Percentiles rank a stretch among this genome's conserved stretches.
Evolutionary conservation across 2,797 vertebrate genomes (phyloP).

Genomic region (Sebastes cheni): DNA sequence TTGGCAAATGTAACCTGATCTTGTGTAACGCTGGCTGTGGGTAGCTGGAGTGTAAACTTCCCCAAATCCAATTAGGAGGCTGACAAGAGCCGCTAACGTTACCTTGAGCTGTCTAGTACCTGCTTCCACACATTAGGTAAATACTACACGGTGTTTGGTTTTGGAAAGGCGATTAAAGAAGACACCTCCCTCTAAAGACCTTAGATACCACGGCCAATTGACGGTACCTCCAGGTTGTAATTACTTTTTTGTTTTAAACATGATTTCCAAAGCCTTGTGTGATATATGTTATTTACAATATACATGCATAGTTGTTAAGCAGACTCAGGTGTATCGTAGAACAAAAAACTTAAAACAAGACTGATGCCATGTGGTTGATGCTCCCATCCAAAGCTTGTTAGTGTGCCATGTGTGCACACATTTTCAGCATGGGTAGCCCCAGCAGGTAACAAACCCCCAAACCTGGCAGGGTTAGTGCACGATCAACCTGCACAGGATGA

Average conservation of each 20-base stretch:
- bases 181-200: not conserved
- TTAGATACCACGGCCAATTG: not conserved
- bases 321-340: not conserved
- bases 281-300: not conserved
- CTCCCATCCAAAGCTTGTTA: conserved; percentile 16
- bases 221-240: not conserved
- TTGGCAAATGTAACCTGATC: not conserved
- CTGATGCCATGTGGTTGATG: conserved; percentile 1
- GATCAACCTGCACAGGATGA: conserved; percentile 32
- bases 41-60: not conserved
- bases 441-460: conserved; percentile 39
- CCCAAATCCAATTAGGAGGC: not conserved
- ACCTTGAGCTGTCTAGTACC: not conserved
- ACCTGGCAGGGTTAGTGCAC: conserved; percentile 23
- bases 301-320: not conserved
- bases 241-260: not conserved
- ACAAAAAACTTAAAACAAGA: not conserved
- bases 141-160: not conserved
- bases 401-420: conserved; percentile 52
- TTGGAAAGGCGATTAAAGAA: not conserved
- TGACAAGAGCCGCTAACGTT: not conserved
- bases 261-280: not conserved
- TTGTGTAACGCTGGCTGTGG: not conserved
- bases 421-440: conserved; percentile 60
- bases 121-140: not conserved